Conservation (phyloP, 2,888 invertebrate genomes). For the Scaptomyza tumidula region DNA sequence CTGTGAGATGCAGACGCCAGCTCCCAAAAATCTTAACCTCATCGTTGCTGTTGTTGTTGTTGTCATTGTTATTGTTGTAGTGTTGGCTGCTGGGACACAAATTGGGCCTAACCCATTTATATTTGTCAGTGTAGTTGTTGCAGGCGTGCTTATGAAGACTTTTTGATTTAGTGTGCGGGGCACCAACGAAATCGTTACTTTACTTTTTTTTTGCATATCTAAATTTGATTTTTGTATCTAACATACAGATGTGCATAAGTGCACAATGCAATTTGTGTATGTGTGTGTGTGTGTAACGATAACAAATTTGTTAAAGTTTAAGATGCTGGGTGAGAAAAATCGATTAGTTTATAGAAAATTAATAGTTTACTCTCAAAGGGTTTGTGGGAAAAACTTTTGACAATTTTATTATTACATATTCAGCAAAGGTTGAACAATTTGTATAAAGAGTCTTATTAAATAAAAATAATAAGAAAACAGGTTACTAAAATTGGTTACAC, state of each 20-base stretch:
- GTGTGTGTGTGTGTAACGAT: conserved; percentile 1
- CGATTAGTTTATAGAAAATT: background rate
- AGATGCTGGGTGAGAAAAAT: conserved; percentile 4
- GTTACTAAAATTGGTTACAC: no score
- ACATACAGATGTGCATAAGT: conserved; percentile 17
- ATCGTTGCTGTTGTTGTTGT: conserved; percentile 15
- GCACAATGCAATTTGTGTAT: conserved; percentile 3
- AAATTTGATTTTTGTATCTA: conserved; percentile 60
- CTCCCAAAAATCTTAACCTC: conserved; percentile 31
- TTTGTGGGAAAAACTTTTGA: background rate
- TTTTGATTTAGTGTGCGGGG: conserved; percentile 74
- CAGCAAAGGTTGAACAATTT: no score
- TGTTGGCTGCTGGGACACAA: conserved; percentile 54
- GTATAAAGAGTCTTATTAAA: background rate
- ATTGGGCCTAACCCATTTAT: conserved; percentile 81
- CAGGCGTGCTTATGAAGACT: conserved; percentile 75
- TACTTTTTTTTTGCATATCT: conserved; percentile 64
- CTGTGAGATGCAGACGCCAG: conserved; percentile 57
- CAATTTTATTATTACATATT: no score
- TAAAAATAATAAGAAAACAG: background rate
- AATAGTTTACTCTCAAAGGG: background rate
- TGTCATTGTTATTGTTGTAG: conserved; percentile 9
- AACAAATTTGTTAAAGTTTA: conserved; percentile 1
- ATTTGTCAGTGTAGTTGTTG: conserved; percentile 75
- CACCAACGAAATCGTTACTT: conserved; percentile 49